Conservation (phyloP, 2,113 vertebrate genomes). For the Saccopteryx leptura region DNA sequence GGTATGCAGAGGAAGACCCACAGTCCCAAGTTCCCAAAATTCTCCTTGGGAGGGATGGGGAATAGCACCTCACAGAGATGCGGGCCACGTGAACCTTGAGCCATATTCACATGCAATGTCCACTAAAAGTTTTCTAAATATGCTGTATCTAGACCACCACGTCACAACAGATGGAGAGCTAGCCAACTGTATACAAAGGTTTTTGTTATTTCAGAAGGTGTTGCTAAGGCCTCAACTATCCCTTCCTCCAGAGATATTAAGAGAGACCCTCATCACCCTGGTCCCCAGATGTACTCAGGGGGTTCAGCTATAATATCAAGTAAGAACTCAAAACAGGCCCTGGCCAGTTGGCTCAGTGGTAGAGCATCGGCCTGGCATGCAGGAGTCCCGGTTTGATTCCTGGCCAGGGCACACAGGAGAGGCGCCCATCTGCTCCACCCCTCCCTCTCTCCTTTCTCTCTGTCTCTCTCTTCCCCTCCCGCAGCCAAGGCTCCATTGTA, state of each 20-base stretch:
- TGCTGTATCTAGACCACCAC: no score
- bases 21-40: not conserved
- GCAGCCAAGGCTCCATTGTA: no score
- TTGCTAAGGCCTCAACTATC: fast-evolving
- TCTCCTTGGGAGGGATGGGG: not conserved
- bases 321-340: not conserved
- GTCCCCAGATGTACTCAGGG: not conserved
- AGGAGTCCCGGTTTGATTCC: no score
- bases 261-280: no score
- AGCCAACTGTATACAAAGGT: fast-evolving
- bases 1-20: not conserved
- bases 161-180: not conserved
- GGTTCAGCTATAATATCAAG: fast-evolving
- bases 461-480: no score
- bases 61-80: not conserved
- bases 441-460: no score
- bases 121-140: not conserved
- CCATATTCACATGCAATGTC: fast-evolving
- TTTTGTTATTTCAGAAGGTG: not conserved
- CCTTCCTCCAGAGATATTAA: not conserved
- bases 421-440: no score
- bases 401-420: no score
- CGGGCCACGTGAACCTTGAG: not conserved
- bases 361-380: no score
- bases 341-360: no score